phyloP scores from a whole-genome alignment of 2,797 vertebrate species.

The Fistularia commersonii region DNA sequence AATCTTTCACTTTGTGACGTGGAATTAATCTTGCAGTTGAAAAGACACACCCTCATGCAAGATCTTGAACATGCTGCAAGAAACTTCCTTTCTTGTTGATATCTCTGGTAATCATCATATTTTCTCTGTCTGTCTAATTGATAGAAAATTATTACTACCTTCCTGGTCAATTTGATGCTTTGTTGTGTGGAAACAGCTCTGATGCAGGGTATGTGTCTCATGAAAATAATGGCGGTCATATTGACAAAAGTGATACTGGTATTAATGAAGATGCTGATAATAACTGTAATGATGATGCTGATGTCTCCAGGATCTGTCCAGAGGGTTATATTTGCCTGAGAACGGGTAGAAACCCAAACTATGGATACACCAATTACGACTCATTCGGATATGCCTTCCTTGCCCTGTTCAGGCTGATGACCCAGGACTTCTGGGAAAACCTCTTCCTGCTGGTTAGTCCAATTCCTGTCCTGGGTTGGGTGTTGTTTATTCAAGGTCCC shows the following conservation, averaged over 20 bases:
- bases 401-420: slow-evolving; percentile 94
- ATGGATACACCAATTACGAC: slow-evolving; percentile 93
- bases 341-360: slow-evolving; percentile 88
- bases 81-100: no score
- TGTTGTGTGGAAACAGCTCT: slow-evolving; percentile 93
- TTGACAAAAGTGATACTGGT: not conserved
- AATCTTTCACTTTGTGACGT: no score
- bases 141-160: slow-evolving; percentile 83
- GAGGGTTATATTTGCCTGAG: slow-evolving; percentile 87
- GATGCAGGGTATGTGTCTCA: slow-evolving; percentile 82
- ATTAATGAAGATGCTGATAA: not conserved
- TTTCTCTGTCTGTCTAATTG: not conserved
- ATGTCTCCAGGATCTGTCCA: slow-evolving; percentile 81
- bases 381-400: slow-evolving; percentile 92
- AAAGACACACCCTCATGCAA: no score
- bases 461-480: not conserved
- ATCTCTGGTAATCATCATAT: not conserved
- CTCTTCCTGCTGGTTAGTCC: slow-evolving; percentile 86
- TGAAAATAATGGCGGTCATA: not conserved
- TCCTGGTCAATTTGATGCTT: slow-evolving; percentile 75
- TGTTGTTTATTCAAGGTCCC: not conserved
- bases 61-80: no score
- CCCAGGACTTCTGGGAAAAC: slow-evolving; percentile 96
- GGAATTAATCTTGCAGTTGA: no score
- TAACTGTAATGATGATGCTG: not conserved